Evolutionary conservation across 2,888 invertebrate genomes (phyloP).

Genomic region (Neoitamus cyanurus): DNA sequence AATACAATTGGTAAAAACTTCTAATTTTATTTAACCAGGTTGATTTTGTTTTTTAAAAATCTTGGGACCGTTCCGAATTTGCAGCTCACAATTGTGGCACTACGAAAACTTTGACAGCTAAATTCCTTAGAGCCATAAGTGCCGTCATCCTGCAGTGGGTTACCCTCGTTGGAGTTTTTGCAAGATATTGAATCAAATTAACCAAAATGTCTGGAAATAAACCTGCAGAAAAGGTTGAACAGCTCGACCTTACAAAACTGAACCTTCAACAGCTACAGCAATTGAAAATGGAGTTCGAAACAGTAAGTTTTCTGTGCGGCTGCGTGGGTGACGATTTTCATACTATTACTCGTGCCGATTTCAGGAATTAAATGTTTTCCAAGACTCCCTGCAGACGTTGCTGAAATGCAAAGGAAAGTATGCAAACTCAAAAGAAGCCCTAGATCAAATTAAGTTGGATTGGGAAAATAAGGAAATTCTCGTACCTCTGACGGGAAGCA

Average conservation of each 20-base stretch:
- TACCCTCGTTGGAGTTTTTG: background rate
- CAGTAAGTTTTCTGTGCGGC: constrained; percentile 69
- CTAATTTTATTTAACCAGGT: too few species aligned
- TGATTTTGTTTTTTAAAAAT: background rate
- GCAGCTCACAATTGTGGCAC: background rate
- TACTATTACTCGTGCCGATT: constrained; percentile 55
- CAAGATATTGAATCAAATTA: background rate
- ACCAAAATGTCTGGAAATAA: constrained; percentile 65
- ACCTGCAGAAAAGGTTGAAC: constrained; percentile 73
- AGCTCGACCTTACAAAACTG: constrained; percentile 84
- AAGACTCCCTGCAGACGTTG: constrained; percentile 88
- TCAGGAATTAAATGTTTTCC: constrained; percentile 87
- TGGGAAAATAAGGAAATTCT: constrained; percentile 86
- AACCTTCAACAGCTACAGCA: constrained; percentile 84
- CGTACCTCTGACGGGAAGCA: constrained; percentile 95
- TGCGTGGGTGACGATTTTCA: background rate
- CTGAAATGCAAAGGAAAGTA: constrained; percentile 93
- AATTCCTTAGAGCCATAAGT: background rate
- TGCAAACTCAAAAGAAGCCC: constrained; percentile 85
- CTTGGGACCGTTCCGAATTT: background rate
- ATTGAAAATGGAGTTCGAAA: constrained; percentile 88
- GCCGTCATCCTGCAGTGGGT: background rate
- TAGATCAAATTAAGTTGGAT: constrained; percentile 81
- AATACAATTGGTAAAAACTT: too few species aligned
- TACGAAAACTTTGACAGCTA: background rate